Evolutionary conservation across 1,140 invertebrate species (phyloP).

Genomic region (Macrosteles quadrilineatus): DNA sequence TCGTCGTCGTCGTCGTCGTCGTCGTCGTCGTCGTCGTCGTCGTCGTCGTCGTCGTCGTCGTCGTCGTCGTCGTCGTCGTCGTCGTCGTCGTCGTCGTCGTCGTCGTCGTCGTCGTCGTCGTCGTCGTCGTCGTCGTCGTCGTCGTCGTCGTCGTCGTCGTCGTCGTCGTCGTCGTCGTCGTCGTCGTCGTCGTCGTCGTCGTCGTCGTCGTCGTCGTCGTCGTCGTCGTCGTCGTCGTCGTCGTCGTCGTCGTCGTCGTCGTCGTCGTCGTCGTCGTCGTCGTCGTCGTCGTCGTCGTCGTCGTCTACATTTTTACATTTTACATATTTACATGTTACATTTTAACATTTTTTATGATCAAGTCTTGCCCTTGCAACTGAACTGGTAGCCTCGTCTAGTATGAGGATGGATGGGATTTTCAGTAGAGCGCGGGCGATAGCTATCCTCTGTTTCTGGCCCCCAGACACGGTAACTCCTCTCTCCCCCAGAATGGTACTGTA

Average conservation of each 20-base stretch:
- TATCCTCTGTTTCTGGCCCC: too few relatives aligned
- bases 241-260: constrained; percentile 4
- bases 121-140: neutral
- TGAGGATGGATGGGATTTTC: too few relatives aligned
- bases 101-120: neutral
- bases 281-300: too few relatives aligned
- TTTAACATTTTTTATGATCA: too few relatives aligned
- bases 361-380: too few relatives aligned
- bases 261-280: constrained; percentile 1
- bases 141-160: neutral
- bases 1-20: neutral
- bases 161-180: neutral
- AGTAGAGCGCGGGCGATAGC: too few relatives aligned
- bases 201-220: neutral
- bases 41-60: neutral
- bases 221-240: constrained; percentile 8
- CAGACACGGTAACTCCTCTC: too few relatives aligned
- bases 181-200: constrained; percentile 18
- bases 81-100: neutral
- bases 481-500: too few relatives aligned
- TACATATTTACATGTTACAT: too few relatives aligned
- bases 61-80: neutral
- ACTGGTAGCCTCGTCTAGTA: too few relatives aligned
- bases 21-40: neutral
- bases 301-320: too few relatives aligned